Evolutionary conservation across 2,888 invertebrate species (phyloP).

Genomic region (Rhingia rostrata): DNA sequence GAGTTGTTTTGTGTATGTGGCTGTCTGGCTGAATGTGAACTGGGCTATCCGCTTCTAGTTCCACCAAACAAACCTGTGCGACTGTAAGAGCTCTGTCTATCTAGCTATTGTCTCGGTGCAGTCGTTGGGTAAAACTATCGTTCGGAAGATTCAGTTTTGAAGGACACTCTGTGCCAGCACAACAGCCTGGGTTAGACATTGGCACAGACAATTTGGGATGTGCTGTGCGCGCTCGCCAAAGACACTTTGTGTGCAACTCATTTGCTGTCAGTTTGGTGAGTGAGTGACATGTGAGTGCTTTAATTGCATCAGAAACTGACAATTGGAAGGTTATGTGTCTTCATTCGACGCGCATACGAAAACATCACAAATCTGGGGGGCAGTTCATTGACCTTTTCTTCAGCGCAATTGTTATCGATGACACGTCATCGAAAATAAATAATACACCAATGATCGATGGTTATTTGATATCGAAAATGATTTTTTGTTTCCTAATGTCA

Average conservation of each 20-base stretch:
- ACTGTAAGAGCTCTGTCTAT: slow-evolving; percentile 27
- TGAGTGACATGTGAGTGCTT: slow-evolving; percentile 37
- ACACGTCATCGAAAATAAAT: slow-evolving; percentile 27
- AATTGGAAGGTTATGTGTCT: not conserved
- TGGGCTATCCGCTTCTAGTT: slow-evolving; percentile 23
- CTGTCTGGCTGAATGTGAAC: slow-evolving; percentile 27
- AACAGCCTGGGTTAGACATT: slow-evolving; percentile 7
- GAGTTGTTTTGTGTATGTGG: slow-evolving; percentile 11
- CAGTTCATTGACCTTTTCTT: slow-evolving; percentile 23
- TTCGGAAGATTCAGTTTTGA: slow-evolving; percentile 27
- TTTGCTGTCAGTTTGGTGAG: slow-evolving; percentile 30
- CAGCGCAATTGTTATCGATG: slow-evolving; percentile 16
- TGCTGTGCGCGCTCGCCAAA: slow-evolving; percentile 16
- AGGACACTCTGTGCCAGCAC: slow-evolving; percentile 18
- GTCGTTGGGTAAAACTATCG: slow-evolving; percentile 26
- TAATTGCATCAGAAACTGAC: slow-evolving; percentile 41
- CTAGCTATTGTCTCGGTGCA: slow-evolving; percentile 28
- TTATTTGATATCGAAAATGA: slow-evolving; percentile 13
- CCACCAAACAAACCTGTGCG: not conserved
- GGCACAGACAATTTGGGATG: slow-evolving; percentile 39
- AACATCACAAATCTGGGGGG: not conserved
- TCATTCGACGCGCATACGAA: not conserved
- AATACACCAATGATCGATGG: slow-evolving; percentile 30
- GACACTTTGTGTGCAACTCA: slow-evolving; percentile 32
- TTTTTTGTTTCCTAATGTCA: slow-evolving; percentile 6